Percentiles rank a stretch among this genome's conserved stretches.
phyloP scores from a whole-genome alignment of 2,113 vertebrate species.

The Myiozetetes cayanensis region DNA sequence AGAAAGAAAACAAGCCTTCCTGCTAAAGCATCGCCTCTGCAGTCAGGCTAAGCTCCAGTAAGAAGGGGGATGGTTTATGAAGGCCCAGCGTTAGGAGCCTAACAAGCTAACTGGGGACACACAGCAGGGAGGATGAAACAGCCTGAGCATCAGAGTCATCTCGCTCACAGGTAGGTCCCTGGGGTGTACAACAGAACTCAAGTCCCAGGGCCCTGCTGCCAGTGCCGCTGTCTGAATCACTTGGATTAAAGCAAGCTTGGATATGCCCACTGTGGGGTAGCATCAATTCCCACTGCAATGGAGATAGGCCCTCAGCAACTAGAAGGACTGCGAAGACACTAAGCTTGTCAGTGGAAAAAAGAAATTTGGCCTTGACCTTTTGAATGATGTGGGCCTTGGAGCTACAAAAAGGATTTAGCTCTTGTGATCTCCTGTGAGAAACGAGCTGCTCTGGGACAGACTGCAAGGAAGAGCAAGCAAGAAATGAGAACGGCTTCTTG shows the following conservation, averaged over 20 bases:
- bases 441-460: not conserved
- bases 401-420: not conserved
- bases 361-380: not conserved
- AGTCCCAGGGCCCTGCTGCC: not conserved
- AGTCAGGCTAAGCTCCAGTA: not conserved
- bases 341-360: not conserved
- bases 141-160: not conserved
- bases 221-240: not conserved
- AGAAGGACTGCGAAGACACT: not conserved
- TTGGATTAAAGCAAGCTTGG: not conserved
- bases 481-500: not conserved
- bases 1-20: not conserved
- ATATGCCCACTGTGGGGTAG: not conserved
- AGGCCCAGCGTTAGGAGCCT: not conserved
- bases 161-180: not conserved
- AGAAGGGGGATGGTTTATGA: rapidly evolving
- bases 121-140: not conserved
- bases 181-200: not conserved
- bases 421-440: not conserved
- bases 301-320: not conserved
- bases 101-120: not conserved
- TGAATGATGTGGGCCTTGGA: not conserved
- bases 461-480: not conserved
- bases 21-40: not conserved
- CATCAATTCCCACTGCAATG: not conserved